A percentile compares a stretch with the other conserved stretches of the same genome.
These are phyloP conservation scores for Mamestra configurata DNA, from an alignment of 1,140 invertebrate species.

Conservation along the genomic window DNA sequence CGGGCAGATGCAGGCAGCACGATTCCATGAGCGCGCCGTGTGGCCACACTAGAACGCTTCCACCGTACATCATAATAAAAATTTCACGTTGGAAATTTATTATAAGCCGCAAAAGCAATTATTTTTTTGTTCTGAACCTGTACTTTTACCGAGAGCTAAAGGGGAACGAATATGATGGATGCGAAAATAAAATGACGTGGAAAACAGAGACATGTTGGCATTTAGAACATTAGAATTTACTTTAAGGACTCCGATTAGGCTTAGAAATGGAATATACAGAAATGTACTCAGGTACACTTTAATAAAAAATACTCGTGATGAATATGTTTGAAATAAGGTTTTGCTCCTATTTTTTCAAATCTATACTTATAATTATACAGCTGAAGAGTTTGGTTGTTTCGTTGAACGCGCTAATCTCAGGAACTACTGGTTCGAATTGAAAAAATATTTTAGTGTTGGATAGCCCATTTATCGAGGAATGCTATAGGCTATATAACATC, in stretches of 20 bases:
- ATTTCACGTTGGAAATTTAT: conserved; percentile 25
- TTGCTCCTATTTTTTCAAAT: no score
- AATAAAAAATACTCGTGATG: no score
- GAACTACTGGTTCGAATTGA: no score
- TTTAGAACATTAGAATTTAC: not conserved
- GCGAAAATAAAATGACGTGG: conserved; percentile 20
- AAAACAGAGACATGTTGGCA: not conserved
- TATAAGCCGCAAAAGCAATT: conserved; percentile 42
- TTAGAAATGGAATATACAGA: no score
- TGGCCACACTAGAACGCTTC: not conserved
- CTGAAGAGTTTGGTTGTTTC: no score
- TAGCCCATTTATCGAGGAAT: no score
- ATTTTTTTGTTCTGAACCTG: conserved; percentile 35
- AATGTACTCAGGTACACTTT: no score
- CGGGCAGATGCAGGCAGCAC: conserved; percentile 53
- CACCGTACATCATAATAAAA: conserved; percentile 2
- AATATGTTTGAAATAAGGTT: no score
- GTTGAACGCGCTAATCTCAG: no score
- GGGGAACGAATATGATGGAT: conserved; percentile 26
- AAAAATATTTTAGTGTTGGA: no score
- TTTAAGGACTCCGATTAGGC: not conserved
- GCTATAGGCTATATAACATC: no score
- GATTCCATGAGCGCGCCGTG: not conserved
- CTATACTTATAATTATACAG: no score
- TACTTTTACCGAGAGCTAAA: conserved; percentile 11